These are phyloP conservation scores for Cataglyphis altisquamis DNA, from an alignment of 2,888 invertebrate species.

Conservation along the genomic window DNA sequence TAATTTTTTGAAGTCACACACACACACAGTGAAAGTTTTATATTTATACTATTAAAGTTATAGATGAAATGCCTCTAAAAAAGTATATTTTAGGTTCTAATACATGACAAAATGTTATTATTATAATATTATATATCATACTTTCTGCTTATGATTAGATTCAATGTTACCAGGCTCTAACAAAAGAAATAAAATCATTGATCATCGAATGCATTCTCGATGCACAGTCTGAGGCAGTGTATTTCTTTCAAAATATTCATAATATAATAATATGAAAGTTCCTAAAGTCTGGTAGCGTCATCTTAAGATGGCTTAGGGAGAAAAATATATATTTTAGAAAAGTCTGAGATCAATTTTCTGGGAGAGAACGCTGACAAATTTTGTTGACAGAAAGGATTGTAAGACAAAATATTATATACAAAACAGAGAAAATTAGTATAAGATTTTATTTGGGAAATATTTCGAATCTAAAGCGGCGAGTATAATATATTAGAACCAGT, in stretches of 20 bases:
- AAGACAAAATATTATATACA: conserved; percentile 34
- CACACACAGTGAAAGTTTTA: conserved; percentile 50
- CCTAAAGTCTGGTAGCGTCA: conserved; percentile 55
- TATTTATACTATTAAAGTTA: conserved; percentile 56
- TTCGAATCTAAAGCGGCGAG: conserved; percentile 7
- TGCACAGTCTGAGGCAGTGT: background rate
- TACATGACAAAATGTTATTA: conserved; percentile 20
- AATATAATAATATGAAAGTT: conserved; percentile 38
- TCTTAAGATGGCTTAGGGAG: conserved; percentile 10
- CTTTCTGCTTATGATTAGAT: conserved; percentile 34
- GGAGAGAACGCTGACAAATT: background rate
- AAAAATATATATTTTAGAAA: conserved; percentile 29
- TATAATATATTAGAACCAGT: conserved; percentile 24
- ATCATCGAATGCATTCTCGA: background rate
- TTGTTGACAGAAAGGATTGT: conserved; percentile 25
- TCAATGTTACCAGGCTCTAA: conserved; percentile 29
- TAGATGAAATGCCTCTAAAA: conserved; percentile 10
- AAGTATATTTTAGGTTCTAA: conserved; percentile 33
- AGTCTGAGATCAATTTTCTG: conserved; percentile 8
- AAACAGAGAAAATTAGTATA: conserved; percentile 1
- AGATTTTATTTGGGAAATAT: conserved; percentile 25
- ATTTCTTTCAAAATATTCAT: conserved; percentile 21
- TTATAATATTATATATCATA: conserved; percentile 14
- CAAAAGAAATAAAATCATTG: conserved; percentile 23
- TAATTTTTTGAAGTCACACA: conserved; percentile 9